phyloP scores from a whole-genome alignment of 2,113 vertebrate genomes.

The Herpetotheres cachinnans region DNA sequence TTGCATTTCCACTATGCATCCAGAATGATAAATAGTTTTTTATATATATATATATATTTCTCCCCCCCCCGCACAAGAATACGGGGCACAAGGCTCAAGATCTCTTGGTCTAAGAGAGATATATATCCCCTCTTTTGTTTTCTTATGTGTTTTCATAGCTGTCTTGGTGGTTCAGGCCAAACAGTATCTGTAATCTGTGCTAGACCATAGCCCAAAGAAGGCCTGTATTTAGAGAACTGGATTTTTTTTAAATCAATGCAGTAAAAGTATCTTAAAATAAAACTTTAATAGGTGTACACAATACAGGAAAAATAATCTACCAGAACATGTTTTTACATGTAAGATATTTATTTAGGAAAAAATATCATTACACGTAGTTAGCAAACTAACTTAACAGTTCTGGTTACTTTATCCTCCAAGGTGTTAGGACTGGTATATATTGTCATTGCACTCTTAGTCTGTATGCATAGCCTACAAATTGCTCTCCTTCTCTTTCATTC shows the following conservation, averaged over 20 bases:
- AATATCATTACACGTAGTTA: background rate
- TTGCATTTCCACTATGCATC: background rate
- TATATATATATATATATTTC: no score
- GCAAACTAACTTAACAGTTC: background rate
- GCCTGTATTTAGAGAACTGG: background rate
- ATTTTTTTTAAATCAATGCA: background rate
- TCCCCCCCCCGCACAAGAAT: no score
- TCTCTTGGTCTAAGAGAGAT: background rate
- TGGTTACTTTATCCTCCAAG: background rate
- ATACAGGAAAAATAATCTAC: background rate
- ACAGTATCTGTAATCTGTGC: background rate
- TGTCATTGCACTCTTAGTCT: background rate
- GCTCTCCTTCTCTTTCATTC: background rate
- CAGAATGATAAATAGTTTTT: background rate
- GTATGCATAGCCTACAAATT: background rate
- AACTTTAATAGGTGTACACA: background rate
- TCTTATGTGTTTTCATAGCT: background rate
- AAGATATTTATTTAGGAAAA: background rate
- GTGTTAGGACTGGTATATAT: background rate
- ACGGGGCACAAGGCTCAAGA: background rate
- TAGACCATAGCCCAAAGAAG: background rate
- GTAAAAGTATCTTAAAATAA: background rate
- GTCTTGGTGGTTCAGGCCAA: background rate
- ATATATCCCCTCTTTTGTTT: background rate
- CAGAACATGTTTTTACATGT: background rate